A percentile compares a stretch with the other conserved stretches of the same genome.
These are phyloP conservation scores for Orchestia grillus DNA, from an alignment of 1,140 invertebrate species.

Conservation along the genomic window DNA sequence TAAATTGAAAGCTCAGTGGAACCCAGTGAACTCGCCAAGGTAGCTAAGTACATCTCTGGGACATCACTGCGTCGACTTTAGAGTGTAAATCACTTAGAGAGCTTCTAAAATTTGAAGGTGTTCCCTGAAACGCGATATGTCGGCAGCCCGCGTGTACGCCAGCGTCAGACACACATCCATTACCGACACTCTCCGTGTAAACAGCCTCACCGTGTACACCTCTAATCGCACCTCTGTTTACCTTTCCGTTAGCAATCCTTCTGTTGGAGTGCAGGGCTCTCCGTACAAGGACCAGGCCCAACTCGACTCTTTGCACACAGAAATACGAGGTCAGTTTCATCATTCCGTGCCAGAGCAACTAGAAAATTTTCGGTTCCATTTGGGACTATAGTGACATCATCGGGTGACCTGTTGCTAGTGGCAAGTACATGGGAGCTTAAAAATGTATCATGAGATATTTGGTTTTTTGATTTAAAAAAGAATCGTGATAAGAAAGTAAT, in stretches of 20 bases:
- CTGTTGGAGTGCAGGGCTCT: conserved; percentile 15
- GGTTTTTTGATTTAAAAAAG: no score
- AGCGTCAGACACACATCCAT: conserved; percentile 40
- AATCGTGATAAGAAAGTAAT: no score
- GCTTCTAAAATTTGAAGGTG: conserved; percentile 22
- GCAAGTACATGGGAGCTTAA: neutral
- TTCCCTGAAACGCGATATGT: conserved; percentile 21
- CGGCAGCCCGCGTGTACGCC: neutral
- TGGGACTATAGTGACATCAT: neutral
- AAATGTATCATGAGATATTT: no score
- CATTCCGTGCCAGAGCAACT: neutral
- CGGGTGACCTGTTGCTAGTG: neutral
- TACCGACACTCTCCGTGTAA: conserved; percentile 47
- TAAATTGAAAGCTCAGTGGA: neutral
- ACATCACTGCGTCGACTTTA: neutral
- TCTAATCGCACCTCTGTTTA: conserved; percentile 28
- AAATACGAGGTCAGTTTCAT: neutral
- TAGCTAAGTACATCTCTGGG: neutral
- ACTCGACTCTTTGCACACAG: neutral
- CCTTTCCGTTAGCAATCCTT: conserved; percentile 53
- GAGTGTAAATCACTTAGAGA: neutral
- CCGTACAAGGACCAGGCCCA: neutral
- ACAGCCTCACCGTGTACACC: conserved; percentile 39
- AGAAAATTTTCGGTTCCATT: neutral
- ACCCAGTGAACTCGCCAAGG: neutral